Evolutionary conservation across 2,797 vertebrate species (phyloP).

Genomic region (Pseudochirops cupreus): DNA sequence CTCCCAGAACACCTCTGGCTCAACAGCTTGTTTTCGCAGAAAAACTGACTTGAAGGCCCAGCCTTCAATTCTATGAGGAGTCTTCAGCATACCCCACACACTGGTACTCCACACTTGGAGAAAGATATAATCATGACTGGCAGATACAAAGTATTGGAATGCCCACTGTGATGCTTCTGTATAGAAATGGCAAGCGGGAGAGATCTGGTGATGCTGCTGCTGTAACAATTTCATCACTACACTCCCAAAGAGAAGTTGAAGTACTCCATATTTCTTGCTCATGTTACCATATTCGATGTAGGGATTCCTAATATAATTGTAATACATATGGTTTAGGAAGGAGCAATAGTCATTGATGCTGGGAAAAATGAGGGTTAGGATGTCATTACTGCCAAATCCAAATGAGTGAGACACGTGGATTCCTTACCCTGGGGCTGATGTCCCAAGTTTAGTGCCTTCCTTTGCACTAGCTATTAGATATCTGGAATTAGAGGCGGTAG

Average conservation of each 20-base stretch:
- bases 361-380: not conserved
- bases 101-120: not conserved
- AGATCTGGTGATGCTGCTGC: not conserved
- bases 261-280: not conserved
- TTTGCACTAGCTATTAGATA: not conserved
- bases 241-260: not conserved
- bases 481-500: not conserved
- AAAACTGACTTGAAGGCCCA: too few species aligned
- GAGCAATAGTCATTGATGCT: not conserved
- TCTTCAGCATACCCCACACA: too few species aligned
- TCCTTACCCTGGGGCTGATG: not conserved
- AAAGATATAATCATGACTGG: not conserved
- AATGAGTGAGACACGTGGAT: not conserved
- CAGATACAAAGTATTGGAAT: not conserved
- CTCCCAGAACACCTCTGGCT: too few species aligned
- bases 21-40: too few species aligned
- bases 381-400: not conserved
- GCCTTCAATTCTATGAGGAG: too few species aligned
- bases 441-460: not conserved
- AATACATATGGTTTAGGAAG: not conserved
- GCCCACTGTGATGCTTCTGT: not conserved
- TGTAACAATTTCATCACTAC: not conserved
- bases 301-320: not conserved
- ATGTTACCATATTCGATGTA: not conserved
- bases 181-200: not conserved